These are phyloP conservation scores for Gnatocerus cornutus DNA, from an alignment of 2,888 invertebrate species.

Conservation along the genomic window DNA sequence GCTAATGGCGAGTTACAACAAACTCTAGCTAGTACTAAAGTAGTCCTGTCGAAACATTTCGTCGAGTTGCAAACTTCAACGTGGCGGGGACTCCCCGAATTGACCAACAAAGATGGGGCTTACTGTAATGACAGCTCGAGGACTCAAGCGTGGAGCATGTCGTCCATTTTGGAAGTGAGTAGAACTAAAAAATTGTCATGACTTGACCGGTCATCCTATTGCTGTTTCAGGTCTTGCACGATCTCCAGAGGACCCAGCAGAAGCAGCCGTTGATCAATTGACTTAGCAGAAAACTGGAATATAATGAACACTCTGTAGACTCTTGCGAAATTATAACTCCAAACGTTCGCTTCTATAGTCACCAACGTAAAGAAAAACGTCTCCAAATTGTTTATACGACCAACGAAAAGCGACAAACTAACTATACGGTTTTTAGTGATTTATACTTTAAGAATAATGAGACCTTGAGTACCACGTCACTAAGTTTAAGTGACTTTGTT, in stretches of 20 bases:
- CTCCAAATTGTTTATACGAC: slow-evolving; percentile 1
- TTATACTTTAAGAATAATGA: slow-evolving; percentile 61
- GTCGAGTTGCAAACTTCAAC: slow-evolving; percentile 84
- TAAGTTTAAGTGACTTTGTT: slow-evolving; percentile 53
- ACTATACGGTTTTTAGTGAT: slow-evolving; percentile 59
- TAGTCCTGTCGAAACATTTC: slow-evolving; percentile 82
- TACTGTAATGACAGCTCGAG: slow-evolving; percentile 91
- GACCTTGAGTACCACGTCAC: slow-evolving; percentile 53
- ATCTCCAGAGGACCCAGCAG: slow-evolving; percentile 72
- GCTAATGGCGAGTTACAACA: slow-evolving; percentile 74
- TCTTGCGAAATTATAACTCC: slow-evolving; percentile 12
- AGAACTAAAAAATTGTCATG: too few relatives aligned
- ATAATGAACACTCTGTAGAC: slow-evolving; percentile 5
- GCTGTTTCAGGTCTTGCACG: slow-evolving; percentile 73
- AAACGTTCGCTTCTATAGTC: neutral
- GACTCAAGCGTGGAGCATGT: slow-evolving; percentile 98
- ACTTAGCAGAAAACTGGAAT: slow-evolving; percentile 64
- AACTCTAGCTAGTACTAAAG: slow-evolving; percentile 73
- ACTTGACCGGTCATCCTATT: slow-evolving; percentile 20
- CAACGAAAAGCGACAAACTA: slow-evolving; percentile 8
- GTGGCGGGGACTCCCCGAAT: slow-evolving; percentile 97
- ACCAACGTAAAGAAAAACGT: slow-evolving; percentile 6
- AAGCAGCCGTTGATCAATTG: slow-evolving; percentile 68
- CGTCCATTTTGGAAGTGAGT: slow-evolving; percentile 87
- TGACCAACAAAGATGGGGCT: slow-evolving; percentile 91